Percentiles rank a stretch among this genome's conserved stretches.
These are phyloP conservation scores for Pangasius mekongensis DNA, from an alignment of 2,797 vertebrate species.

Conservation along the genomic window DNA sequence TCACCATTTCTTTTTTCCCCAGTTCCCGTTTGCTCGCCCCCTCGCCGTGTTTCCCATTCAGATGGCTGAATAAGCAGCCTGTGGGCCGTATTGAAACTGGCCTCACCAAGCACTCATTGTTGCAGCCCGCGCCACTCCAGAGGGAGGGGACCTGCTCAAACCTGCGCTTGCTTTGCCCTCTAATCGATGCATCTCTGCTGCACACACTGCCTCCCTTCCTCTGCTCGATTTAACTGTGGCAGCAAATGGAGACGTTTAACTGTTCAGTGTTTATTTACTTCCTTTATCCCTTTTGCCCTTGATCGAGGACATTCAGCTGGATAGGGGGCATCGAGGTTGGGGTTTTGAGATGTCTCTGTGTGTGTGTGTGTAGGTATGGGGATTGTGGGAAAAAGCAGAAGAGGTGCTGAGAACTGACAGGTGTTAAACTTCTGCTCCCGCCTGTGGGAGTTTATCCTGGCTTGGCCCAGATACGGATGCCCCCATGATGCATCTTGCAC, in stretches of 20 bases:
- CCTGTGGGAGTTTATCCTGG: constrained; percentile 53
- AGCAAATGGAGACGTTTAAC: constrained; percentile 43
- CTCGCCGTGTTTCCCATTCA: constrained; percentile 54
- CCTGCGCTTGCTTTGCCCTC: constrained; percentile 54
- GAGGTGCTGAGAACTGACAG: constrained; percentile 49
- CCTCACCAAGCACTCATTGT: constrained; percentile 55
- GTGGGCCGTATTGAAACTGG: constrained; percentile 56
- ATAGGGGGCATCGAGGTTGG: constrained; percentile 14
- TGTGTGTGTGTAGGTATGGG: constrained; percentile 38
- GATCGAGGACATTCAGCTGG: constrained; percentile 30
- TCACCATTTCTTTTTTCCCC: constrained; percentile 55
- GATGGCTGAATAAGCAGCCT: constrained; percentile 53
- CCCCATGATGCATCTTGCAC: constrained; percentile 15
- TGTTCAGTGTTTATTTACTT: constrained; percentile 34
- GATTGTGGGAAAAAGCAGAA: constrained; percentile 43
- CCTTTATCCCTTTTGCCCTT: constrained; percentile 36
- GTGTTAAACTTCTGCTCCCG: constrained; percentile 47
- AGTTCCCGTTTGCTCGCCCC: constrained; percentile 47
- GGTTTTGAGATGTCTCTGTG: constrained; percentile 7
- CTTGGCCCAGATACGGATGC: constrained; percentile 50
- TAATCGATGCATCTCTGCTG: constrained; percentile 45
- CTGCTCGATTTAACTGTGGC: constrained; percentile 26
- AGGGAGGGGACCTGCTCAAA: constrained; percentile 53
- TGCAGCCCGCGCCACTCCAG: constrained; percentile 43
- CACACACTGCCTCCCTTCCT: constrained; percentile 42